Evolutionary conservation across 2,888 invertebrate genomes (phyloP), one percentile per base, ranked within the genome.

Genomic region (Neoaliturus tenellus): DNA sequence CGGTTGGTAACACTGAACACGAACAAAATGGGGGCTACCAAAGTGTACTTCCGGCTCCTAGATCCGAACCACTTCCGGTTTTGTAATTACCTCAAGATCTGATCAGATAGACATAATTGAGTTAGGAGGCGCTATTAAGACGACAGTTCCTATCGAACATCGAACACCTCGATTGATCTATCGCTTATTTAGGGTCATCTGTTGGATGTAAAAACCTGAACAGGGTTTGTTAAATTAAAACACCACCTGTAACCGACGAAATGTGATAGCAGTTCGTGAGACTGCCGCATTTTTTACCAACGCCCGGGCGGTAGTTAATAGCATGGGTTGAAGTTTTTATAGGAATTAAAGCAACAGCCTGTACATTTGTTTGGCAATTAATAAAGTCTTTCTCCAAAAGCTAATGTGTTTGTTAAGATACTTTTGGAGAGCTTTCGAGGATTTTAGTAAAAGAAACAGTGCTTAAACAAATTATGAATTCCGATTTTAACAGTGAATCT

Each of bases 11-110:
- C 28, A 62, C 8, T 62, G 62, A 62, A 17, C 62, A 62, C 62
- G 62, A 62, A 62, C 62, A 62, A 62, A 62, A 62, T 62, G 62
- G 62, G 28, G 62, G 62, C 55, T 4, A 6, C 28, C 62, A 62
- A 62, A 62, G 62, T 62, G 62, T 28, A 62, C 62, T 62, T 62
- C 62, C 62, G 62, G 62, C 62, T 62, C 31, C 62, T 14, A 28
- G 62, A 62, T 62, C 62, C 62, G 62, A 62, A 55, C 62, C 12
- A 14, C 28, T 62, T 62, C 62, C 62, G 62, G 62, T 31, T 62
- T 31, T 14, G 62, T 62, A 62, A 62, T 62, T 62, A 62, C 28
- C 62, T 5, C 4, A 51, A 62, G 62, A 62, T 62, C 10, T 28
- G 31, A 62, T 62, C 25, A 28, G 62, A 62, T 62, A 62, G 31